Percentiles rank a stretch among this genome's conserved stretches.
Conservation (phyloP, 2,888 invertebrate species). For the Dicroscelio sp. region DNA sequence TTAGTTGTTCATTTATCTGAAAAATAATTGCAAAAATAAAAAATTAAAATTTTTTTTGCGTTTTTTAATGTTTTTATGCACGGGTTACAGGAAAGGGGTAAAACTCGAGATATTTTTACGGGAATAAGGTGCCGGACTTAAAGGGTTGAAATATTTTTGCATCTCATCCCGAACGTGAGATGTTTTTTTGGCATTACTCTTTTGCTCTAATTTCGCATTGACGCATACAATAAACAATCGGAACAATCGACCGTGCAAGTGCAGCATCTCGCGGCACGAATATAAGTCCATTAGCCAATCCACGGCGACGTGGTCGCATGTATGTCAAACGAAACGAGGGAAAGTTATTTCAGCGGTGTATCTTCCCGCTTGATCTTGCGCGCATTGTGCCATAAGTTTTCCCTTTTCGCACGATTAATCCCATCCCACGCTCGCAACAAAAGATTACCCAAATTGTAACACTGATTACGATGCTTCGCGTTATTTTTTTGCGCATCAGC, state of each 20-base stretch:
- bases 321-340: constrained; percentile 69
- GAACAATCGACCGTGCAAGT: constrained; percentile 15
- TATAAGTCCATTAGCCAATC: constrained; percentile 50
- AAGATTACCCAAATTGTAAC: constrained; percentile 69
- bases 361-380: constrained; percentile 57
- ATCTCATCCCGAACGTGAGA: too few relatives aligned
- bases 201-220: too few relatives aligned
- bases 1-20: too few relatives aligned
- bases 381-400: constrained; percentile 68
- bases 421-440: constrained; percentile 72
- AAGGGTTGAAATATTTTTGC: too few relatives aligned
- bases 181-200: too few relatives aligned
- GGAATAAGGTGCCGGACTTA: too few relatives aligned
- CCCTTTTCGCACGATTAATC: constrained; percentile 71
- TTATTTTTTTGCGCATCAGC: not conserved
- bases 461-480: constrained; percentile 42
- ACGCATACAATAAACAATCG: too few relatives aligned
- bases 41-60: too few relatives aligned
- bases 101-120: too few relatives aligned
- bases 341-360: constrained; percentile 67
- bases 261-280: constrained; percentile 38
- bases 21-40: too few relatives aligned
- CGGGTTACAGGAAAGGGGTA: too few relatives aligned
- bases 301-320: constrained; percentile 46
- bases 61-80: too few relatives aligned